A percentile compares a stretch with the other conserved stretches of the same genome.
phyloP scores from a whole-genome alignment of 2,888 invertebrate species.

The Vanessa cardui region DNA sequence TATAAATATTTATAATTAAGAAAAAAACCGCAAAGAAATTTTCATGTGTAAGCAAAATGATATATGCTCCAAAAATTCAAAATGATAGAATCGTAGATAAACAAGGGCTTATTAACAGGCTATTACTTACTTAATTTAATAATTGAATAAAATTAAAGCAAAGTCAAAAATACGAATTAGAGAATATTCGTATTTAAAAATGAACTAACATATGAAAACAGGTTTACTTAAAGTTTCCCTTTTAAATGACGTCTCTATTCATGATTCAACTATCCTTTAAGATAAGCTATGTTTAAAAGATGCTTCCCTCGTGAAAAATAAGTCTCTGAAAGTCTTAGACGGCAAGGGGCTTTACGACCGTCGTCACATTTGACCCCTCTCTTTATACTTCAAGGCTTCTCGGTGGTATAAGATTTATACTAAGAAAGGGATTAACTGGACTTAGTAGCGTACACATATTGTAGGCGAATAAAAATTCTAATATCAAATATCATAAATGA shows the following conservation, averaged over 20 bases:
- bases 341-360: conserved; percentile 38
- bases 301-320: conserved; percentile 41
- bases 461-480: neutral
- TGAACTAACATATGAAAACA: neutral
- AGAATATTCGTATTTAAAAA: too few relatives aligned
- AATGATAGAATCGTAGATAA: too few relatives aligned
- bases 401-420: conserved; percentile 27
- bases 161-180: too few relatives aligned
- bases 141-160: too few relatives aligned
- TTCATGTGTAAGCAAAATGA: too few relatives aligned
- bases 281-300: conserved; percentile 40
- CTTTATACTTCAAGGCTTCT: conserved; percentile 36
- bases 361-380: conserved; percentile 39
- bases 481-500: neutral
- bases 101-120: too few relatives aligned
- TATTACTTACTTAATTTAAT: too few relatives aligned
- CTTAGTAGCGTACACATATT: conserved; percentile 1
- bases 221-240: conserved; percentile 6
- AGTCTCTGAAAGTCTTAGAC: conserved; percentile 37
- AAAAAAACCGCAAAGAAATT: too few relatives aligned
- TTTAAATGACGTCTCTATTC: conserved; percentile 7
- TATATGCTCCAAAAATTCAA: too few relatives aligned
- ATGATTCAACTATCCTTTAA: conserved; percentile 22
- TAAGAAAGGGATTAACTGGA: conserved; percentile 23
- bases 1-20: too few relatives aligned